phyloP scores from a whole-genome alignment of 2,113 vertebrate genomes.

The Equus przewalskii region DNA sequence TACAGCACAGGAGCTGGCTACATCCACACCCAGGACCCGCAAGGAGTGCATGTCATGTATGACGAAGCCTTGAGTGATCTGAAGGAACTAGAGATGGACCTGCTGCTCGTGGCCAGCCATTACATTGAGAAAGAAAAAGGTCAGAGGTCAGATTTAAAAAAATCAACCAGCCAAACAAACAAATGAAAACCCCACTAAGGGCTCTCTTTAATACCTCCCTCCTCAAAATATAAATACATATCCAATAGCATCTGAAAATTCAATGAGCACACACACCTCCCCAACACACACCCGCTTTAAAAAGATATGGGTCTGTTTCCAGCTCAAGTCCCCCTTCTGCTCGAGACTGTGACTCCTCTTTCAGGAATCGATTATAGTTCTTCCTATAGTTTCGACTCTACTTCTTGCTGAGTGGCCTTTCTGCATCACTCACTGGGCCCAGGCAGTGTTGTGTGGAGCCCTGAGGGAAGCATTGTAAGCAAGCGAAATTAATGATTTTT shows the following conservation, averaged over 20 bases:
- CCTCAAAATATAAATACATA: background rate
- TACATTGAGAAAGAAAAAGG: conserved; percentile 86
- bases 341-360: background rate
- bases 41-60: conserved; percentile 85
- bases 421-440: background rate
- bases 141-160: conserved; percentile 48
- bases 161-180: background rate
- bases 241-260: background rate
- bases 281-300: background rate
- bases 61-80: conserved; percentile 88
- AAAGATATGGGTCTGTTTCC: background rate
- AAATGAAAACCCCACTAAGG: background rate
- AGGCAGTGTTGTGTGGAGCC: background rate
- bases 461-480: conserved; percentile 2
- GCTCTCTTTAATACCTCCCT: background rate
- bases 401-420: background rate
- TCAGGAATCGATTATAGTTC: background rate
- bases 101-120: conserved; percentile 87
- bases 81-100: conserved; percentile 84
- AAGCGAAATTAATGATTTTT: background rate
- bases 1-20: conserved; percentile 81
- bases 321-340: background rate
- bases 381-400: background rate
- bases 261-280: background rate
- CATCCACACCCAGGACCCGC: conserved; percentile 88